These are phyloP conservation scores for Pangasius macronema DNA, from an alignment of 2,797 vertebrate genomes.

Conservation along the genomic window DNA sequence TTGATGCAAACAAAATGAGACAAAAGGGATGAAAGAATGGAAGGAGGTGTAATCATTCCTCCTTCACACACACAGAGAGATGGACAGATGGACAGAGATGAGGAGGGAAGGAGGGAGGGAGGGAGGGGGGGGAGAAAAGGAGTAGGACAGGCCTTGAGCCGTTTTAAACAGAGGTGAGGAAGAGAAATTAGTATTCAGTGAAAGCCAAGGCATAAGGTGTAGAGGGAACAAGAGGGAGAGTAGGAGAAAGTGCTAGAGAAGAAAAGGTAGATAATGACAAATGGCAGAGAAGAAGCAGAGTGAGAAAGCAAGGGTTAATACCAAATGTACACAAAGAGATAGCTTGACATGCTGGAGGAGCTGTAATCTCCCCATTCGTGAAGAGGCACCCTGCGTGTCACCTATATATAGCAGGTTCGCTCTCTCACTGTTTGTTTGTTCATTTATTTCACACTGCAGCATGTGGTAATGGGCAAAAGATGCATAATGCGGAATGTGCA, in stretches of 20 bases:
- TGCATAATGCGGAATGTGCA: slow-evolving; percentile 29
- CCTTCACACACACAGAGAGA: slow-evolving; percentile 52
- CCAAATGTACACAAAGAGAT: slow-evolving; percentile 47
- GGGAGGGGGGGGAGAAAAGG: slow-evolving; percentile 55
- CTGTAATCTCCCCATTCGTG: slow-evolving; percentile 63
- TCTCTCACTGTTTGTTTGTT: slow-evolving; percentile 42
- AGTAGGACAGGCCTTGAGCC: slow-evolving; percentile 66
- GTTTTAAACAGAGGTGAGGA: slow-evolving; percentile 66
- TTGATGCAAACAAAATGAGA: slow-evolving; percentile 58
- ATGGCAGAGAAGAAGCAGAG: slow-evolving; percentile 5
- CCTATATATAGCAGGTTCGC: slow-evolving; percentile 64
- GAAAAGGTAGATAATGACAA: slow-evolving; percentile 24
- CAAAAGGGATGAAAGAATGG: slow-evolving; percentile 15
- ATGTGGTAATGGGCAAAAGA: slow-evolving; percentile 7
- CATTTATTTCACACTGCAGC: slow-evolving; percentile 35
- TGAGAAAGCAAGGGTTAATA: slow-evolving; percentile 42
- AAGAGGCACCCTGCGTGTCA: slow-evolving; percentile 37
- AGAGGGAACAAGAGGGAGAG: slow-evolving; percentile 23
- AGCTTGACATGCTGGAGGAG: slow-evolving; percentile 58
- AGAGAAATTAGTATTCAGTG: slow-evolving; percentile 64
- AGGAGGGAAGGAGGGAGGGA: slow-evolving; percentile 55
- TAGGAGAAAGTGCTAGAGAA: slow-evolving; percentile 4
- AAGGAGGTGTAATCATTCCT: slow-evolving; percentile 58
- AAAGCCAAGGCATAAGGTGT: slow-evolving; percentile 42
- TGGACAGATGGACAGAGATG: slow-evolving; percentile 50